Conservation (phyloP, 2,113 vertebrate genomes). For the Plotosus lineatus region DNA sequence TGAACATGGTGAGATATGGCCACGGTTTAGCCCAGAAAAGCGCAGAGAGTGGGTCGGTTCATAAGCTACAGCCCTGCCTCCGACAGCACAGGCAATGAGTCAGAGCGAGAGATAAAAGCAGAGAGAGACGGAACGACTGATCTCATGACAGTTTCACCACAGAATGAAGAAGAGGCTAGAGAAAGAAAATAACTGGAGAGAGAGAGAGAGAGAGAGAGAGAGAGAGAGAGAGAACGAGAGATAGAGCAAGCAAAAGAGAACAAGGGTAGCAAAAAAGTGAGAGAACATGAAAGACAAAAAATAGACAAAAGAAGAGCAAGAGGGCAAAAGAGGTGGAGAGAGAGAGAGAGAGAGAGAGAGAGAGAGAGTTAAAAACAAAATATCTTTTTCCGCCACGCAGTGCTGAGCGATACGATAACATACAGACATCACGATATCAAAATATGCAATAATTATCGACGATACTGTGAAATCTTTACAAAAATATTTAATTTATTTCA, state of each 20-base stretch:
- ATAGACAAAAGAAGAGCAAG: too few species aligned
- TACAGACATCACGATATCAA: too few species aligned
- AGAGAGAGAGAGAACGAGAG: too few species aligned
- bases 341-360: constrained; percentile 12
- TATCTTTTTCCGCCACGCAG: too few species aligned
- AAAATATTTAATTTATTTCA: too few species aligned
- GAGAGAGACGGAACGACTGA: constrained; percentile 12
- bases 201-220: background rate
- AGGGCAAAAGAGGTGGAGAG: background rate
- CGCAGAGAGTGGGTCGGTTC: constrained; percentile 1
- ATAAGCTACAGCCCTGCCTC: constrained; percentile 9
- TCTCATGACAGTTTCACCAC: background rate
- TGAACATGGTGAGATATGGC: constrained; percentile 4
- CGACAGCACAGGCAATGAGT: constrained; percentile 26
- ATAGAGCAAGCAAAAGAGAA: background rate
- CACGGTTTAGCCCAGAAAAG: constrained; percentile 27
- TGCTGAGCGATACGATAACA: too few species aligned
- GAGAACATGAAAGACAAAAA: too few species aligned
- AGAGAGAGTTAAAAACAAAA: background rate
- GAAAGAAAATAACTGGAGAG: background rate
- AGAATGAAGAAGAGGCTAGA: background rate
- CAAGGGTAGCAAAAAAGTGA: too few species aligned
- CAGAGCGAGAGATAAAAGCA: constrained; percentile 27
- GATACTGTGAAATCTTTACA: too few species aligned
- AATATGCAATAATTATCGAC: too few species aligned